phyloP scores from a whole-genome alignment of 2,113 vertebrate species.

The Chloebia gouldiae region DNA sequence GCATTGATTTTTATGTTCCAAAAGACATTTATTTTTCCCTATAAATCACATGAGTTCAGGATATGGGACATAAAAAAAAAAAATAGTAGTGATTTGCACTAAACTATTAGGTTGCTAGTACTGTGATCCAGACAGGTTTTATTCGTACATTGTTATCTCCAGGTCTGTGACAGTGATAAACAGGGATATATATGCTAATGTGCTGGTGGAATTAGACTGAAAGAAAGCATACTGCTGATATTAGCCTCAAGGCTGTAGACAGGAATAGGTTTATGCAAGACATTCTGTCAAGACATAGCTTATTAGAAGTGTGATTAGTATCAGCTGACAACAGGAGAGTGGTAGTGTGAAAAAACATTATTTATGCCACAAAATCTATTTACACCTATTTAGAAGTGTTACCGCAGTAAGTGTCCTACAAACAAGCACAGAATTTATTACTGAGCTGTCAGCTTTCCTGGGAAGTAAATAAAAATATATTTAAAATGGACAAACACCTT shows the following conservation, averaged over 20 bases:
- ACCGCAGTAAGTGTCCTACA: background rate
- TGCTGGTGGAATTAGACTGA: background rate
- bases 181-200: background rate
- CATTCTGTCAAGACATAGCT: background rate
- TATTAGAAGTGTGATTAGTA: constrained; percentile 12
- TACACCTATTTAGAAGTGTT: constrained; percentile 9
- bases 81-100: background rate
- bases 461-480: background rate
- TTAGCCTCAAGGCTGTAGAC: background rate
- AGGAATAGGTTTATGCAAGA: background rate
- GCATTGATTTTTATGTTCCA: background rate
- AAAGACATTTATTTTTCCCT: background rate
- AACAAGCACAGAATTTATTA: background rate
- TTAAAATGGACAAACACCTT: background rate
- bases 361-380: background rate
- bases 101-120: background rate
- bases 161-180: background rate
- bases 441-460: background rate
- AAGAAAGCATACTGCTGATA: background rate
- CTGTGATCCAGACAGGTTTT: background rate
- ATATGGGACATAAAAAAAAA: background rate
- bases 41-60: background rate
- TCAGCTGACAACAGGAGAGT: background rate
- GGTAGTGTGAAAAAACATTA: background rate
- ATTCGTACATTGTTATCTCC: background rate